Base-by-base conservation (phyloP, 2,113 vertebrate genomes). In the Antechinus stuartii region DNA sequence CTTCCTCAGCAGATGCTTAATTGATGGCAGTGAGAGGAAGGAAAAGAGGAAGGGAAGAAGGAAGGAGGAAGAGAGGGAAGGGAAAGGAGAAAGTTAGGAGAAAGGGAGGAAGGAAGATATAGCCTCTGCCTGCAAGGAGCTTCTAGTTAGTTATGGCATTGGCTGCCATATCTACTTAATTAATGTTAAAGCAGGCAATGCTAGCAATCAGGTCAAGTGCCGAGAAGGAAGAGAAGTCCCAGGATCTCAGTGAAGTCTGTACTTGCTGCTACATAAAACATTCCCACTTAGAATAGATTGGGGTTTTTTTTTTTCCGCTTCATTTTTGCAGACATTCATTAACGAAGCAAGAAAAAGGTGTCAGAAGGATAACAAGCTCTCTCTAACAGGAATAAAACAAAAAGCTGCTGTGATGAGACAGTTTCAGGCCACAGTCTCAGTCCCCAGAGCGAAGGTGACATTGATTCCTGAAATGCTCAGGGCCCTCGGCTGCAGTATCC, bases 211-310 rank as follows among this genome's bases (percentile, higher is more conserved):
- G 47, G 55, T 53, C 19, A 93, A 93, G 56, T 92, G 92, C 90
- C 91, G 57, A 95, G 19, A 93, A 95, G 50, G 84, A 94, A 0
- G 26, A 95, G 98, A 96, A 53, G n/a, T 50, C 35, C 0, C 6
- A 42, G 42, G 61, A 93, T 23, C 89, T 93, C 24, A 6, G 42
- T 10, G 11, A n/a, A 92, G 54, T 91, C 95, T 26, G 92, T 24
- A n/a, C 91, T 89, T 30, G 6, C 2, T 8, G 8, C 23, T 61
- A 91, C 94, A 95, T 93, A 26, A 90, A 53, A 55, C 90, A 0
- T 10, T 50, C 89, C 50, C 61, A 68, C 61, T 68, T 35, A 35
- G 61, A 68, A 35, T 10, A 25, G 42, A 49, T 11, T 47, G 55
- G 0, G 11, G 47, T 49, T 49, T 9, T 52, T 46, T 0, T 42